phyloP scores from a whole-genome alignment of 1,140 invertebrate genomes.

The Tetramorium parvispinum region DNA sequence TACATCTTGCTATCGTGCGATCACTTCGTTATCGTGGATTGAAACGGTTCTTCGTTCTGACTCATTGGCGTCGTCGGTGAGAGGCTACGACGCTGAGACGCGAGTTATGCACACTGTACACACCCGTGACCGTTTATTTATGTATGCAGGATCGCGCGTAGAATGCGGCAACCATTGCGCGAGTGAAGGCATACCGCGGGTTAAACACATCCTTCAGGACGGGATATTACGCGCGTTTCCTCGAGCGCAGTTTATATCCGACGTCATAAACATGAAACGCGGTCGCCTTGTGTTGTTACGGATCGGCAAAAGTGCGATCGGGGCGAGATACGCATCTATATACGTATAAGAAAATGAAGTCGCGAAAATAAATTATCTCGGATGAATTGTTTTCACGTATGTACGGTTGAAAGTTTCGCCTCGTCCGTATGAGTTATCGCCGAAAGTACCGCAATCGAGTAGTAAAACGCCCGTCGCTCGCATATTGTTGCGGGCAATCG shows the following conservation, averaged over 20 bases:
- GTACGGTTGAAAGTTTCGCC: not conserved
- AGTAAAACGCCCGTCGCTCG: conserved; percentile 4
- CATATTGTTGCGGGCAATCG: not conserved
- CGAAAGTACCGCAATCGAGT: not conserved
- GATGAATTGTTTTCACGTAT: not conserved
- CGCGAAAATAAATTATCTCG: conserved; percentile 35
- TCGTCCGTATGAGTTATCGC: not conserved
- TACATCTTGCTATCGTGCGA: not conserved
- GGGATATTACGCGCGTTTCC: conserved; percentile 4
- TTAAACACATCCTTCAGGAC: conserved; percentile 12
- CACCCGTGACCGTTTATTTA: conserved; percentile 55
- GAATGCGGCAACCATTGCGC: conserved; percentile 27
- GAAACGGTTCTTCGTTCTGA: not conserved
- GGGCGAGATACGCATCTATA: not conserved
- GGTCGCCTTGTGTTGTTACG: not conserved
- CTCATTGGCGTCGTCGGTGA: not conserved
- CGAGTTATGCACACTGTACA: conserved; percentile 34
- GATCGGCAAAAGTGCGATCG: not conserved
- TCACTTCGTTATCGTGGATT: not conserved
- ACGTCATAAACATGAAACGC: conserved; percentile 27
- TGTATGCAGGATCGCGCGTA: conserved; percentile 56
- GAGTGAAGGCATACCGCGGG: not conserved
- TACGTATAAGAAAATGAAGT: not conserved
- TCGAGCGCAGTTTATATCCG: conserved; percentile 21
- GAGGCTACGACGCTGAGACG: not conserved